These are phyloP conservation scores for Lacerta viridis DNA, from an alignment of 2,797 vertebrate species.

Conservation along the genomic window DNA sequence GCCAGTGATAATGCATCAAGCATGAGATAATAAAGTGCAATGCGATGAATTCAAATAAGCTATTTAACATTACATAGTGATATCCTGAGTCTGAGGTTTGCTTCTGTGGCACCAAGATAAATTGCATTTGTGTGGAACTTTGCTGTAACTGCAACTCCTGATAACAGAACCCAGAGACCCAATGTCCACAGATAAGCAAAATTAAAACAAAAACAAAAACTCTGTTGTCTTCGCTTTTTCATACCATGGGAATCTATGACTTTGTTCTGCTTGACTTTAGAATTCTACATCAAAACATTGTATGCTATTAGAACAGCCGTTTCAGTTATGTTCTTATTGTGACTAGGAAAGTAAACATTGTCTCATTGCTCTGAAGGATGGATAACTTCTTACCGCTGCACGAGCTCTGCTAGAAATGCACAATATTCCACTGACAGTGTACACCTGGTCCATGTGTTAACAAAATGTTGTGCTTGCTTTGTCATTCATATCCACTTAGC, in stretches of 20 bases:
- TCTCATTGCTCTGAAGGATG: not conserved
- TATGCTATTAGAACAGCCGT: not conserved
- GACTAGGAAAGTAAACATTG: not conserved
- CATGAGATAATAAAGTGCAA: conserved; percentile 18
- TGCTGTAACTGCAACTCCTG: conserved; percentile 19
- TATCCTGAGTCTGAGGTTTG: conserved; percentile 5
- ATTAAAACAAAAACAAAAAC: not conserved
- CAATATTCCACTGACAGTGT: not conserved
- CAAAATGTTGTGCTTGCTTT: not conserved
- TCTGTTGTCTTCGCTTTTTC: conserved; percentile 1
- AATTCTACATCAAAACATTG: not conserved
- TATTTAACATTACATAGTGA: conserved; percentile 28
- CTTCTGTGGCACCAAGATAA: conserved; percentile 20
- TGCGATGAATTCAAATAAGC: conserved; percentile 35
- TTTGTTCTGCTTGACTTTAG: conserved; percentile 21
- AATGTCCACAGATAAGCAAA: conserved; percentile 33
- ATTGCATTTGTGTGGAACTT: conserved; percentile 18
- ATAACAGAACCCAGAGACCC: conserved; percentile 8
- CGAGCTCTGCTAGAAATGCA: not conserved
- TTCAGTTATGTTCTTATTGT: not conserved
- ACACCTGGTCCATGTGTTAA: not conserved
- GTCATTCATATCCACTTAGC: too few relatives aligned
- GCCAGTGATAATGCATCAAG: conserved; percentile 1
- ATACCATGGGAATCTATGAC: not conserved
- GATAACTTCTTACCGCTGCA: not conserved